These are phyloP conservation scores for Calliphora vomitoria DNA, from an alignment of 2,888 invertebrate genomes.

Conservation along the genomic window DNA sequence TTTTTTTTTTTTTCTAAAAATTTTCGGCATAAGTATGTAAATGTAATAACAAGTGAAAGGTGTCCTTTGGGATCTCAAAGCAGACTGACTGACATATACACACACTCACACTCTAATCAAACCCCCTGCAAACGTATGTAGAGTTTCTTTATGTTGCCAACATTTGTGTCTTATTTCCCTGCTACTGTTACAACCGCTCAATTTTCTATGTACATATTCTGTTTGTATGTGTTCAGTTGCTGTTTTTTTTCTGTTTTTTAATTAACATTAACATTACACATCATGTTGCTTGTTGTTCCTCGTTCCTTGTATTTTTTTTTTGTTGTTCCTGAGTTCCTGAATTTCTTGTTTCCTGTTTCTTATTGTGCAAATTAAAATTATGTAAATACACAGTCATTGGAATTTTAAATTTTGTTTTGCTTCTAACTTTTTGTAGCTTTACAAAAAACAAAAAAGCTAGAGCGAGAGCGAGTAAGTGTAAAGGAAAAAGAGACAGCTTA, in stretches of 20 bases:
- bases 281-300: constrained; percentile 34
- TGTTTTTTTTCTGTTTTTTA: constrained; percentile 48
- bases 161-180: constrained; percentile 27
- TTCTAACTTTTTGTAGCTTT: background rate
- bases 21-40: constrained; percentile 58
- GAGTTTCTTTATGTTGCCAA: background rate
- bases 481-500: background rate
- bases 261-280: constrained; percentile 65
- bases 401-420: constrained; percentile 50
- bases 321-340: constrained; percentile 13
- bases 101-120: background rate
- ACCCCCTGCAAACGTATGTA: background rate
- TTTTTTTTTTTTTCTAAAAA: constrained; percentile 21
- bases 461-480: background rate
- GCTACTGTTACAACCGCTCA: background rate
- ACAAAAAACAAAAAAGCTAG: background rate
- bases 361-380: constrained; percentile 69
- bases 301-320: constrained; percentile 20
- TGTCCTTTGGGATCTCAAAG: constrained; percentile 70
- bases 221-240: background rate
- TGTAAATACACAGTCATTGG: constrained; percentile 61
- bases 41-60: constrained; percentile 74
- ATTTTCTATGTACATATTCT: background rate
- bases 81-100: constrained; percentile 20
- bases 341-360: constrained; percentile 57